Evolutionary conservation across 2,888 invertebrate genomes (phyloP), one percentile per base, ranked within the genome.

Genomic region (Lithosia quadra): DNA sequence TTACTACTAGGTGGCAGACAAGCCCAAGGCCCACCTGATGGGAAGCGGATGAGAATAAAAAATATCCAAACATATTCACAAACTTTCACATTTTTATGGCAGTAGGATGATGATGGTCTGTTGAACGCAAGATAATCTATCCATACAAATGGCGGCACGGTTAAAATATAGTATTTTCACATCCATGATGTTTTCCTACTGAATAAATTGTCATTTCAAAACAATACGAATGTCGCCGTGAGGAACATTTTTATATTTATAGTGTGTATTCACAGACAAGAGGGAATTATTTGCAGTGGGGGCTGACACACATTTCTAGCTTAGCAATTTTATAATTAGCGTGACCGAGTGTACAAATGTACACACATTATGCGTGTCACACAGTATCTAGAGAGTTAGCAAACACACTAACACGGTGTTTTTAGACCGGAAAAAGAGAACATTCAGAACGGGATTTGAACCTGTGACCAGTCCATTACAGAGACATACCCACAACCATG

Each of bases 291-390:
- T 55, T 53, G 49, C n/a, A 55, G 49, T n/a, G n/a, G 49, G 8
- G n/a, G 49, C n/a, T 49, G 49, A 49, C 39, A 65, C 13, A 65
- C 64, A 58, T 65, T 43, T 49, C 49, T 7, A 56, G 63, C 56
- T 53, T 56, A 43, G 22, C 7, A 13, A 58, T 73, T 60, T 68
- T 34, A 74, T 78, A 74, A 78, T 76, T 72, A 74, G 77, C 72
- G 68, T 68, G 63, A 15, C 60, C 60, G 68, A 78, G 70, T 70
- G 59, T 67, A 71, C 28, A 55, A 34, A 53, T 28, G 18, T 18
- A 9, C 18, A 18, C n/a, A 24, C 28, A 21, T 28, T 63, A 53
- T 13, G 34, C 11, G 53, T 63, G 18, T n/a, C n/a, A n/a, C n/a
- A n/a, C n/a, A n/a, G n/a, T 15, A 24, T 24, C 24, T 56, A 18